phyloP scores from a whole-genome alignment of 2,888 invertebrate species.

The Helobdella robusta region DNA sequence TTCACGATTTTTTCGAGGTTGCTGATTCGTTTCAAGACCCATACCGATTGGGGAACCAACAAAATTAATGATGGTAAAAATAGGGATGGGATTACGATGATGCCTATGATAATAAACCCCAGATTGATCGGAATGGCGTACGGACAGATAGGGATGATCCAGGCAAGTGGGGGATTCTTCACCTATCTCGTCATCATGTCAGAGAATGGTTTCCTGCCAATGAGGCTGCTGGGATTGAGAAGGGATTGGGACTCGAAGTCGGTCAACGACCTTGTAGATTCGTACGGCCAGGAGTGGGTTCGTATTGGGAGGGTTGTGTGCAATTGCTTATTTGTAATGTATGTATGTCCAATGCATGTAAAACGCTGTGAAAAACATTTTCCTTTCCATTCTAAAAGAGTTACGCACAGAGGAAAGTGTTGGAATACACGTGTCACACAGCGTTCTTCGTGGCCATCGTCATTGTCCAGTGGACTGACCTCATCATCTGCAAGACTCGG shows the following conservation, averaged over 20 bases:
- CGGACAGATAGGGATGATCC: constrained; percentile 99
- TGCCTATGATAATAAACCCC: constrained; percentile 53
- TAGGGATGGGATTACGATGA: too few relatives aligned
- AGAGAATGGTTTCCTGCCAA: constrained; percentile 93
- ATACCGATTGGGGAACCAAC: too few relatives aligned
- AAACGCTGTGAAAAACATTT: too few relatives aligned
- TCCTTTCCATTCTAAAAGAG: constrained; percentile 51
- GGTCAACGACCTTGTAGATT: constrained; percentile 92
- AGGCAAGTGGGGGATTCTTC: constrained; percentile 99
- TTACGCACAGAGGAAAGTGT: constrained; percentile 37
- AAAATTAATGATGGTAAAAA: too few relatives aligned
- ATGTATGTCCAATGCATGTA: too few relatives aligned
- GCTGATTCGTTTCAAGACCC: too few relatives aligned
- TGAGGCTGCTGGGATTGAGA: constrained; percentile 80
- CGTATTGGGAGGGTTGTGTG: constrained; percentile 16
- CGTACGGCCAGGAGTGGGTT: constrained; percentile 48
- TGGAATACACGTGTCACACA: constrained; percentile 38
- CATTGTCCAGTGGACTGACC: constrained; percentile 38
- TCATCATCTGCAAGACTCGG: constrained; percentile 37
- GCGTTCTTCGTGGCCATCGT: constrained; percentile 39
- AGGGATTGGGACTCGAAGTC: constrained; percentile 97
- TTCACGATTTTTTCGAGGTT: too few relatives aligned
- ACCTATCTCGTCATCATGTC: constrained; percentile 99
- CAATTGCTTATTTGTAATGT: too few relatives aligned
- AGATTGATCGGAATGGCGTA: constrained; percentile 91